phyloP scores from a whole-genome alignment of 2,797 vertebrate species.

The Chelmon rostratus region DNA sequence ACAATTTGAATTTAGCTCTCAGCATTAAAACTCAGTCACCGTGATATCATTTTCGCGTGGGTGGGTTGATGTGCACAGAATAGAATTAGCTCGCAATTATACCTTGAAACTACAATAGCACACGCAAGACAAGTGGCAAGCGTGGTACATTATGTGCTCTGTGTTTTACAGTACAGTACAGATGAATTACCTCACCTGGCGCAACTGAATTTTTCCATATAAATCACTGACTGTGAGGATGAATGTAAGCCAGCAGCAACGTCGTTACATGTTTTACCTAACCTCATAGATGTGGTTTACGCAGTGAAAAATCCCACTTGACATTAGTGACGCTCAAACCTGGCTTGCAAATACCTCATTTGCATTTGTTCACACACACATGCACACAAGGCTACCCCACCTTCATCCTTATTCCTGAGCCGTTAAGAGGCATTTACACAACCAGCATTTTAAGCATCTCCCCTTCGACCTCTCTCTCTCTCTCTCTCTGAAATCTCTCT shows the following conservation, averaged over 20 bases:
- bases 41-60: slow-evolving; percentile 48
- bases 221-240: slow-evolving; percentile 13
- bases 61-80: slow-evolving; percentile 56
- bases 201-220: slow-evolving; percentile 5
- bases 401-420: slow-evolving; percentile 52
- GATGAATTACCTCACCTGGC: not conserved
- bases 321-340: slow-evolving; percentile 26
- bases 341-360: slow-evolving; percentile 19
- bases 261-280: not conserved
- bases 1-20: slow-evolving; percentile 62
- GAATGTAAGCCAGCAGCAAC: not conserved
- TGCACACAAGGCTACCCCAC: slow-evolving; percentile 11
- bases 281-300: not conserved
- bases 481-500: slow-evolving; percentile 46
- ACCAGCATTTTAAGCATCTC: slow-evolving; percentile 56
- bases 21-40: slow-evolving; percentile 59
- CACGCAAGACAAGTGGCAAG: slow-evolving; percentile 2
- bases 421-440: slow-evolving; percentile 58
- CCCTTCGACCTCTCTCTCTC: slow-evolving; percentile 39
- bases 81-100: slow-evolving; percentile 48
- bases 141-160: not conserved
- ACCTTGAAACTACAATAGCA: slow-evolving; percentile 41
- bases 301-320: slow-evolving; percentile 9
- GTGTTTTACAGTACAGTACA: not conserved
- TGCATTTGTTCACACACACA: slow-evolving; percentile 16